Percentiles rank a stretch among this genome's conserved stretches.
phyloP scores from a whole-genome alignment of 2,113 vertebrate genomes.

The Syrrhaptes paradoxus region DNA sequence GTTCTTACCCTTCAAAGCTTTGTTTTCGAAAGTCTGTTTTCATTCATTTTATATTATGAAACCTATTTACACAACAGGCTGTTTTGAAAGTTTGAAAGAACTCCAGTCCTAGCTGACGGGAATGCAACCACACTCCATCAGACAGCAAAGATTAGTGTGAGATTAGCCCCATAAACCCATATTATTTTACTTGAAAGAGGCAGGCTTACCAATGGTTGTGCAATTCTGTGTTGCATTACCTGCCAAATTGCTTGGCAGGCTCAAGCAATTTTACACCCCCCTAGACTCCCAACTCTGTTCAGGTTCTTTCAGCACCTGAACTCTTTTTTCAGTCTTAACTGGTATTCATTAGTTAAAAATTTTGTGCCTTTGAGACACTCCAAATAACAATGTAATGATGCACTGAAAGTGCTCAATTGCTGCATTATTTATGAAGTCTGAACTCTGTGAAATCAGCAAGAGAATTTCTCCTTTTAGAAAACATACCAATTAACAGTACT shows the following conservation, averaged over 20 bases:
- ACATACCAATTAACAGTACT: neutral
- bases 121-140: neutral
- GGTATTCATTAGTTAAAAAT: neutral
- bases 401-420: neutral
- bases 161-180: slow-evolving; percentile 8
- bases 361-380: neutral
- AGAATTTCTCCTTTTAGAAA: neutral
- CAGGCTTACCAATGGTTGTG: slow-evolving; percentile 13
- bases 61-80: slow-evolving; percentile 16
- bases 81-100: neutral
- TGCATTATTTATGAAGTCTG: neutral
- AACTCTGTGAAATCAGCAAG: neutral
- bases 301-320: neutral
- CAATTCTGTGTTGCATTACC: neutral
- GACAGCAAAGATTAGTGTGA: slow-evolving; percentile 25
- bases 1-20: neutral
- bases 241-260: neutral
- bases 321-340: neutral
- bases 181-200: slow-evolving; percentile 33
- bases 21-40: neutral
- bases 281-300: neutral
- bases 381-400: neutral
- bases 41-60: neutral
- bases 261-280: neutral
- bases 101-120: neutral